phyloP scores from a whole-genome alignment of 2,888 invertebrate species.

The Fragum sueziense region DNA sequence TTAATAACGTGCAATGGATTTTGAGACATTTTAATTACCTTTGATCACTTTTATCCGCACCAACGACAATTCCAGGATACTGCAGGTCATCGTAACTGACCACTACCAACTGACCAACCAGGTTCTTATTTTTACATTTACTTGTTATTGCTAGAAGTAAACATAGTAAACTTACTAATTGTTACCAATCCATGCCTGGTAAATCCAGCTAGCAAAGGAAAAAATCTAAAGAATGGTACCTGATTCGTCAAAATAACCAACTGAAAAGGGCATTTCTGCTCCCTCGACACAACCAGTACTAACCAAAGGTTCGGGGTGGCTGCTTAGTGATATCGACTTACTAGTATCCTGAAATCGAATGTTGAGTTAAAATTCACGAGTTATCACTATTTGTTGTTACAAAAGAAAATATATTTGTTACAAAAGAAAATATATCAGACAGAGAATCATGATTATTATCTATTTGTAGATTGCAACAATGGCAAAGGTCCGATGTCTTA shows the following conservation, averaged over 20 bases:
- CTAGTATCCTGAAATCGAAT: slow-evolving; percentile 2
- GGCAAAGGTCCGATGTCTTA: neutral
- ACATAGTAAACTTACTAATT: neutral
- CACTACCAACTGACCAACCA: slow-evolving; percentile 25
- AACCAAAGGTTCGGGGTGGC: slow-evolving; percentile 7
- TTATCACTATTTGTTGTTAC: neutral
- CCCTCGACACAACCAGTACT: slow-evolving; percentile 10
- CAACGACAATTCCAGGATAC: slow-evolving; percentile 27
- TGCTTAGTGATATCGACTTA: neutral
- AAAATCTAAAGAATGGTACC: neutral
- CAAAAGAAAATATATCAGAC: too few species aligned
- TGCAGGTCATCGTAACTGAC: slow-evolving; percentile 13
- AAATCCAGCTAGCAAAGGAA: neutral
- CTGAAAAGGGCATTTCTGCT: neutral
- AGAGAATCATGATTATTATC: slow-evolving; percentile 5
- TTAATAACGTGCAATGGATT: slow-evolving; percentile 9
- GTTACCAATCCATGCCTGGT: slow-evolving; percentile 3
- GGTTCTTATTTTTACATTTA: neutral
- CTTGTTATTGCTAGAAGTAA: slow-evolving; percentile 2
- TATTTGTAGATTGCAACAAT: slow-evolving; percentile 1
- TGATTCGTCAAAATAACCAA: neutral
- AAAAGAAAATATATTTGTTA: neutral
- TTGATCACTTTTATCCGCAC: neutral
- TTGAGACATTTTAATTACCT: slow-evolving; percentile 4
- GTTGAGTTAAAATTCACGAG: slow-evolving; percentile 1